phyloP scores from a whole-genome alignment of 2,113 vertebrate genomes.

The Euleptes europaea region DNA sequence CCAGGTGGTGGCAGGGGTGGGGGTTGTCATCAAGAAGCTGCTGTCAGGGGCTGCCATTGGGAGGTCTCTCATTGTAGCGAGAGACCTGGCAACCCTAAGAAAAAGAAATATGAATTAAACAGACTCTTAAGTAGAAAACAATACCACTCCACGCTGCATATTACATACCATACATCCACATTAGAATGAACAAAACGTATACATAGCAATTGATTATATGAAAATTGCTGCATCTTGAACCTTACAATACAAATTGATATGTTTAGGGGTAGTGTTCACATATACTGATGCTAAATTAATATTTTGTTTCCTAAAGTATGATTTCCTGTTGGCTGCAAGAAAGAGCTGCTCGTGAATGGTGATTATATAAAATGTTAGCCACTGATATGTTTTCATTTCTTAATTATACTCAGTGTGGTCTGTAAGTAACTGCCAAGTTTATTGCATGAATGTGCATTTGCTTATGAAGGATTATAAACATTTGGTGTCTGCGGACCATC shows the following conservation, averaged over 20 bases:
- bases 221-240: not conserved
- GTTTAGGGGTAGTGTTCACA: not conserved
- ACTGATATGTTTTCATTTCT: not conserved
- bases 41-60: too few relatives aligned
- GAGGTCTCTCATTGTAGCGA: too few relatives aligned
- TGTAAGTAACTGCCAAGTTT: not conserved
- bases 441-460: not conserved
- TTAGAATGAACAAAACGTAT: not conserved
- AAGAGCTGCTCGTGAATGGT: not conserved
- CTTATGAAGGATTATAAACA: slow-evolving; percentile 32
- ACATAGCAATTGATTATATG: not conserved
- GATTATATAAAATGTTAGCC: slow-evolving; percentile 6
- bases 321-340: not conserved
- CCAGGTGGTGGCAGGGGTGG: too few relatives aligned
- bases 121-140: too few relatives aligned
- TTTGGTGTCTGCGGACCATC: slow-evolving; percentile 1
- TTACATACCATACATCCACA: too few relatives aligned
- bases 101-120: too few relatives aligned
- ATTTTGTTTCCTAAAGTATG: not conserved
- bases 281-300: not conserved
- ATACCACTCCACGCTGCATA: too few relatives aligned
- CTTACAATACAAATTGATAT: not conserved
- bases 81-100: too few relatives aligned
- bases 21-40: too few relatives aligned
- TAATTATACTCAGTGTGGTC: not conserved